Conservation (phyloP, 2,113 vertebrate genomes). For the Ceratotherium simum region DNA sequence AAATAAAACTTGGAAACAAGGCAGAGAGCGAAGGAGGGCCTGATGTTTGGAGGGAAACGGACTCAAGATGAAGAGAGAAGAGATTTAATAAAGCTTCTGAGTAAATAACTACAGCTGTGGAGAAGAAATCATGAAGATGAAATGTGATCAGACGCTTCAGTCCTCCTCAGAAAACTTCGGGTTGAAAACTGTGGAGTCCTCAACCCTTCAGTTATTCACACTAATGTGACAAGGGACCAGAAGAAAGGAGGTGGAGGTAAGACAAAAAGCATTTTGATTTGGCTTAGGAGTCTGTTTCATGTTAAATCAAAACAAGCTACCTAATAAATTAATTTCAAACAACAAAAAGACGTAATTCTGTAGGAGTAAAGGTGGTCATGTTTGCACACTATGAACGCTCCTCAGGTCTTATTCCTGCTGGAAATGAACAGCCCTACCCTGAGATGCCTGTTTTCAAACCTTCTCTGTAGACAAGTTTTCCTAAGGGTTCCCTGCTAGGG, state of each 20-base stretch:
- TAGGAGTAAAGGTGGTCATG: not conserved
- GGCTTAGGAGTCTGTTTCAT: not conserved
- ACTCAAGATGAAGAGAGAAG: not conserved
- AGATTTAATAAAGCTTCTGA: not conserved
- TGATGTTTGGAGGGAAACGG: not conserved
- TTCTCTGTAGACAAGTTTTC: not conserved
- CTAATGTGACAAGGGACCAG: not conserved
- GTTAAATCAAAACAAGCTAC: not conserved
- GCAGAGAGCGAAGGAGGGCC: not conserved
- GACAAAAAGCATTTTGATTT: not conserved
- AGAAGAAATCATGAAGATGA: not conserved
- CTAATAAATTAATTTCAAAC: constrained; percentile 10
- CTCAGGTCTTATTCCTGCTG: not conserved
- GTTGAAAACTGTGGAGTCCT: not conserved
- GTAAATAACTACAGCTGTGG: not conserved
- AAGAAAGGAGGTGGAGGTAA: not conserved
- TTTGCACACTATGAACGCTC: not conserved
- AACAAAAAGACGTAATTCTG: not conserved
- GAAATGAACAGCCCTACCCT: not conserved
- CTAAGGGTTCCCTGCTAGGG: not conserved
- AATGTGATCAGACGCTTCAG: not conserved
- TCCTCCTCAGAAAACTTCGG: not conserved
- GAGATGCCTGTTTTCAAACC: not conserved
- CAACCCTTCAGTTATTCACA: not conserved
- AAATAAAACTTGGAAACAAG: constrained; percentile 6